phyloP scores from a whole-genome alignment of 2,113 vertebrate species.

The Oryzias curvinotus region DNA sequence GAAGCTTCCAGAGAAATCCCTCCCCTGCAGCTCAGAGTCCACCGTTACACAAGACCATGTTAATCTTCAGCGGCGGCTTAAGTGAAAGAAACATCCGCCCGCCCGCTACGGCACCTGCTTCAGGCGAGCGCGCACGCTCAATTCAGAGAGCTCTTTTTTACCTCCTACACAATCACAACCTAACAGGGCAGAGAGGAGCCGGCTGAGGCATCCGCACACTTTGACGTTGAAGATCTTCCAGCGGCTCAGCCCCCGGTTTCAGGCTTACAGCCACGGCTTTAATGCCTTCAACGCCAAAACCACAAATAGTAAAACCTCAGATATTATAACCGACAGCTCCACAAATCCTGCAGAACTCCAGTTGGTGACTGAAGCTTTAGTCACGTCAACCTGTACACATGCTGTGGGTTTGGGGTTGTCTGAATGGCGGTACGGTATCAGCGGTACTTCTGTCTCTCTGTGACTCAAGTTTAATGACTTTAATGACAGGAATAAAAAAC shows the following conservation, averaged over 20 bases:
- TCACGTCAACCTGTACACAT: no score
- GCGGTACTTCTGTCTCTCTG: no score
- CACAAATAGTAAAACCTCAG: neutral
- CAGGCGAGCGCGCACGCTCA: constrained; percentile 35
- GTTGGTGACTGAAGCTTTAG: no score
- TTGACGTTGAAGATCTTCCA: constrained; percentile 12
- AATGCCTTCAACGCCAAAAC: neutral
- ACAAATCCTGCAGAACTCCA: no score
- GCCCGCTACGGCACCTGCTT: neutral
- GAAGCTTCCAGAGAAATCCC: constrained; percentile 54
- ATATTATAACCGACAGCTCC: neutral
- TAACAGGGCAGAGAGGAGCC: constrained; percentile 42
- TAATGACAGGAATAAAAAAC: no score
- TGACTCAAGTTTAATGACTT: no score
- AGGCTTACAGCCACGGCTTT: constrained; percentile 19
- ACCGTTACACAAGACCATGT: constrained; percentile 61
- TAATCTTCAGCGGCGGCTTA: constrained; percentile 61
- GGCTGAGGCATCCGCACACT: constrained; percentile 51
- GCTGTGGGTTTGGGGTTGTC: no score
- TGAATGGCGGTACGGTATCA: no score
- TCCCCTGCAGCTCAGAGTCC: constrained; percentile 49
- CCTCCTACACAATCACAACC: constrained; percentile 56
- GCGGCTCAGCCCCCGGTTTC: constrained; percentile 22
- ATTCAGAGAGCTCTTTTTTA: constrained; percentile 47
- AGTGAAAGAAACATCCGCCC: constrained; percentile 45